Evolutionary conservation across 2,888 invertebrate species (phyloP).

Genomic region (Stenchaetothrips biformis): DNA sequence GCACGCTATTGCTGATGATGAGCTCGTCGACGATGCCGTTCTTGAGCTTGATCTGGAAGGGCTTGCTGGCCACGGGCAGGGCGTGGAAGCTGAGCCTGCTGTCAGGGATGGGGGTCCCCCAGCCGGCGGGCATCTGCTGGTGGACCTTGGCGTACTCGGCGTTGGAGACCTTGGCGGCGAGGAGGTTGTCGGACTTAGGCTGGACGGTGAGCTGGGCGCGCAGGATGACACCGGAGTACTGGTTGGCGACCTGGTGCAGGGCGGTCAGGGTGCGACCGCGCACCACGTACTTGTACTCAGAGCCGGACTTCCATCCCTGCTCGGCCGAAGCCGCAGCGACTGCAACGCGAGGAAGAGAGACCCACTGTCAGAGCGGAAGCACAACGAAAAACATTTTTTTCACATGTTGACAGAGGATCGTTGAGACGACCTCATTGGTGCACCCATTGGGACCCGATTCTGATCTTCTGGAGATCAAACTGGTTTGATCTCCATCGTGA

Average conservation of each 20-base stretch:
- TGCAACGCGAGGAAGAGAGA: not conserved
- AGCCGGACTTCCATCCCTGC: slow-evolving; percentile 52
- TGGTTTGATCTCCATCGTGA: no score
- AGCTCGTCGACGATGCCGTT: slow-evolving; percentile 59
- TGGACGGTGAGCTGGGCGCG: slow-evolving; percentile 55
- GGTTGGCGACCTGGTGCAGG: slow-evolving; percentile 53
- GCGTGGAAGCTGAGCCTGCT: slow-evolving; percentile 51
- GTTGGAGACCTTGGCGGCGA: slow-evolving; percentile 45
- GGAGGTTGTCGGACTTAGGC: slow-evolving; percentile 48
- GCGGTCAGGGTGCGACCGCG: slow-evolving; percentile 53
- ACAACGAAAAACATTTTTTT: no score
- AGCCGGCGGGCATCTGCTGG: slow-evolving; percentile 51
- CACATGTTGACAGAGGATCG: no score
- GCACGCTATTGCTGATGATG: slow-evolving; percentile 51
- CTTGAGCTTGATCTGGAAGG: slow-evolving; percentile 58
- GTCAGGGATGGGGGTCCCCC: slow-evolving; percentile 49
- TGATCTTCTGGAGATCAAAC: no score
- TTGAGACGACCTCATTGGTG: no score
- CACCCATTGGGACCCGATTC: no score
- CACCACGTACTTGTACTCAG: slow-evolving; percentile 56
- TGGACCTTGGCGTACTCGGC: slow-evolving; percentile 55
- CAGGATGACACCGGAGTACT: slow-evolving; percentile 53
- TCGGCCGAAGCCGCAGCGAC: not conserved
- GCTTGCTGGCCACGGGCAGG: slow-evolving; percentile 53
- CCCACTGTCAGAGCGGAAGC: no score